These are phyloP conservation scores for Sycobia sp. DNA, from an alignment of 1,140 invertebrate genomes.

Conservation along the genomic window DNA sequence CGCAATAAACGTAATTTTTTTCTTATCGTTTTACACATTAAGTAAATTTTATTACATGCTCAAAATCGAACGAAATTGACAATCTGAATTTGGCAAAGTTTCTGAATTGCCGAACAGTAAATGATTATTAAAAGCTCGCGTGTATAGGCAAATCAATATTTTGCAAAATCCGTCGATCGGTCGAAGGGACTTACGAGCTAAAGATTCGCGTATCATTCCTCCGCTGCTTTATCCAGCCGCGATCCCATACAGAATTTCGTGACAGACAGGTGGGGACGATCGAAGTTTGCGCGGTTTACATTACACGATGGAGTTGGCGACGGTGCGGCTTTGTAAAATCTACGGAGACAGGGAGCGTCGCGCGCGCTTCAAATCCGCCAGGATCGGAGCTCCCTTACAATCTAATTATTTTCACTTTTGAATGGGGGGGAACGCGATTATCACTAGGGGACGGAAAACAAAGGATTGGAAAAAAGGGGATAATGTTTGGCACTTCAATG, in stretches of 20 bases:
- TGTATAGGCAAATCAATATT: no score
- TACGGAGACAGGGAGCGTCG: slow-evolving; percentile 7
- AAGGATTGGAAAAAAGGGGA: no score
- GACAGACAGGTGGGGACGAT: slow-evolving; percentile 19
- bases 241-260: slow-evolving; percentile 4
- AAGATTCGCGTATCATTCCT: background rate
- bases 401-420: slow-evolving; percentile 10
- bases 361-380: slow-evolving; percentile 16
- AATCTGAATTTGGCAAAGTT: no score
- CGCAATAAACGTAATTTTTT: background rate
- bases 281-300: slow-evolving; percentile 20
- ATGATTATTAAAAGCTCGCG: no score
- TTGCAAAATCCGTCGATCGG: slow-evolving; percentile 29
- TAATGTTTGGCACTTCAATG: background rate
- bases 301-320: slow-evolving; percentile 18
- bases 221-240: slow-evolving; percentile 4
- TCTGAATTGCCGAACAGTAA: no score
- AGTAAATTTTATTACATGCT: no score
- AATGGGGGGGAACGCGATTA: background rate
- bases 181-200: slow-evolving; percentile 27
- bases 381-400: slow-evolving; percentile 2
- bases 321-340: slow-evolving; percentile 26
- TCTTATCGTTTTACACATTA: background rate
- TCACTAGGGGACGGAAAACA: background rate
- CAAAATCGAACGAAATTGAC: no score